Evolutionary conservation across 2,797 vertebrate species (phyloP).

Genomic region (Liparis tanakae): DNA sequence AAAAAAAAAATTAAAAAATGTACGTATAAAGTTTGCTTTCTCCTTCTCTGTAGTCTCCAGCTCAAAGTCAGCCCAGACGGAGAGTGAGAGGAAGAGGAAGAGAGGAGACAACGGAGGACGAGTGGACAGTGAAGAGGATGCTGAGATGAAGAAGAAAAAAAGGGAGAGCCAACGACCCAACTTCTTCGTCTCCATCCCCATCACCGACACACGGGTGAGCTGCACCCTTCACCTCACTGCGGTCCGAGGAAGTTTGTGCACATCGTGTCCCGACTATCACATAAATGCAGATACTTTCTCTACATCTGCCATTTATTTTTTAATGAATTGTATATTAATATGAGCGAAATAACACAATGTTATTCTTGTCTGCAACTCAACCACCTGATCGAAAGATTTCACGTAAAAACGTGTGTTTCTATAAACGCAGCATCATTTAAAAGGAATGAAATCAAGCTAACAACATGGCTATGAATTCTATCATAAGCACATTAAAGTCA

Average conservation of each 20-base stretch:
- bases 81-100: slow-evolving; percentile 83
- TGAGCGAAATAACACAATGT: neutral
- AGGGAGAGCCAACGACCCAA: slow-evolving; percentile 85
- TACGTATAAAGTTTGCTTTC: neutral
- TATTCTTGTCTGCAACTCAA: neutral
- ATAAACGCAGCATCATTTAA: too few relatives aligned
- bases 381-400: neutral
- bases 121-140: slow-evolving; percentile 80
- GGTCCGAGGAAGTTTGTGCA: neutral
- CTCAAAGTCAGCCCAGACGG: slow-evolving; percentile 74
- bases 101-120: slow-evolving; percentile 67
- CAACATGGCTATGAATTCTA: too few relatives aligned
- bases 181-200: slow-evolving; percentile 95
- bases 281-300: neutral
- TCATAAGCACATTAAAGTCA: too few relatives aligned
- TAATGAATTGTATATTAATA: neutral
- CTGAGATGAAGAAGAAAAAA: slow-evolving; percentile 82
- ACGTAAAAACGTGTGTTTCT: too few relatives aligned
- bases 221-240: neutral
- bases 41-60: slow-evolving; percentile 38
- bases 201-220: slow-evolving; percentile 89
- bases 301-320: neutral
- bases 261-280: neutral
- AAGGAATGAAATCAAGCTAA: too few relatives aligned
- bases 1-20: neutral